Evolutionary conservation across 2,113 vertebrate genomes (phyloP).

Genomic region (Myodes glareolus): DNA sequence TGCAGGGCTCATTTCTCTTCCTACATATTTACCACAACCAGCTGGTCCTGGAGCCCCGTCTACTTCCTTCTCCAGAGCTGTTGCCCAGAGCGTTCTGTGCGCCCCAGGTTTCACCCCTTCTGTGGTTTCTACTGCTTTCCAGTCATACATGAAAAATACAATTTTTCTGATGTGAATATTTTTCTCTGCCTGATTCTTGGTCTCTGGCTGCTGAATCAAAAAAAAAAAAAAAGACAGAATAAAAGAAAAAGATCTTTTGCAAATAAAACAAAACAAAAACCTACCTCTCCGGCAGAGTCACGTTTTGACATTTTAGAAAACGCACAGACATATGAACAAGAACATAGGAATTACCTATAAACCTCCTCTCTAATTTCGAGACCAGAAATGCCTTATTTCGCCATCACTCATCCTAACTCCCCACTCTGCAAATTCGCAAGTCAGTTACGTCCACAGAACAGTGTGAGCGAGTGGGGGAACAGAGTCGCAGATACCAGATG

Average conservation of each 20-base stretch:
- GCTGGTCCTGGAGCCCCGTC: background rate
- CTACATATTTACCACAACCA: too few relatives aligned
- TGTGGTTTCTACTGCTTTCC: background rate
- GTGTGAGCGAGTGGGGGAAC: fast-evolving
- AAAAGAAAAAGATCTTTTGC: background rate
- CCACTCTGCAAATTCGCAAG: fast-evolving
- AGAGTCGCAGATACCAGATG: fast-evolving
- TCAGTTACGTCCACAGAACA: fast-evolving
- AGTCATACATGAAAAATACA: background rate
- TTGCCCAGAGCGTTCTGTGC: too few relatives aligned
- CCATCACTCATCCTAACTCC: background rate
- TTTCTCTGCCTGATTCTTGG: background rate
- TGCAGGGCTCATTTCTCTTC: too few relatives aligned
- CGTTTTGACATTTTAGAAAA: background rate
- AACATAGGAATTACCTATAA: background rate
- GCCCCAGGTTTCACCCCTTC: too few relatives aligned
- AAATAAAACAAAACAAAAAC: background rate
- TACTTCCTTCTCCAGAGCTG: background rate
- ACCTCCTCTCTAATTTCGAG: background rate
- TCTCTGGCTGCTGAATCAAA: background rate
- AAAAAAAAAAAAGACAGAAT: background rate
- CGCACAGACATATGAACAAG: background rate
- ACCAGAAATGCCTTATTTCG: background rate
- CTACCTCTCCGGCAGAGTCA: background rate
- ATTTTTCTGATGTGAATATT: background rate